A percentile compares a stretch with the other conserved stretches of the same genome.
Conservation (phyloP, 2,797 vertebrate genomes). For the Squalus acanthias region DNA sequence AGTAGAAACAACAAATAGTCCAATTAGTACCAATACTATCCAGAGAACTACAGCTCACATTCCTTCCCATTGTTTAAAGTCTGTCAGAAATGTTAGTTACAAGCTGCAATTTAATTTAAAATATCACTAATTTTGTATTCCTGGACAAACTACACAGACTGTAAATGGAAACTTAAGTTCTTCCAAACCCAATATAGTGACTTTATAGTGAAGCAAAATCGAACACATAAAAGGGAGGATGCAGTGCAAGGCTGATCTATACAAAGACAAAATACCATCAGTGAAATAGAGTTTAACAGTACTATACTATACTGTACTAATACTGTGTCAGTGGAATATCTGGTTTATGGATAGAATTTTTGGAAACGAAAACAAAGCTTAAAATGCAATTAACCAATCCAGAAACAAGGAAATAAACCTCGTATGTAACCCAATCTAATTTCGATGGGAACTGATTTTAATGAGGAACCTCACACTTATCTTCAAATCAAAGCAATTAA, state of each 20-base stretch:
- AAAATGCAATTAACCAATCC: background rate
- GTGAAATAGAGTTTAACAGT: background rate
- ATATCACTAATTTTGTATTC: background rate
- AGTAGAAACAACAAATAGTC: background rate
- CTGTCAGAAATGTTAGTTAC: background rate
- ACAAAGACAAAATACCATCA: background rate
- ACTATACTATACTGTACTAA: background rate
- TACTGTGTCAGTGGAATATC: background rate
- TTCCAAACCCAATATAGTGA: background rate
- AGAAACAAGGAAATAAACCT: background rate
- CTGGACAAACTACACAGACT: background rate
- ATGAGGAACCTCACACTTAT: background rate
- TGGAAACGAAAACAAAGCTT: background rate
- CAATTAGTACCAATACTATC: background rate
- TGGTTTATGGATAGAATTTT: background rate
- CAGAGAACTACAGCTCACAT: background rate
- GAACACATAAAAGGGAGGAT: background rate
- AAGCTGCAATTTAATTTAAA: background rate
- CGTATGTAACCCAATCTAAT: background rate
- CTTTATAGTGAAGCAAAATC: background rate
- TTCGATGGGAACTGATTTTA: background rate
- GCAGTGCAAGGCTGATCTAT: background rate
- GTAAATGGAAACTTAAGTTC: background rate
- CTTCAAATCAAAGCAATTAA: background rate
- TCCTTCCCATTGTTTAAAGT: background rate